Evolutionary conservation across 2,113 vertebrate genomes (phyloP).

Genomic region (Prolemur simus): DNA sequence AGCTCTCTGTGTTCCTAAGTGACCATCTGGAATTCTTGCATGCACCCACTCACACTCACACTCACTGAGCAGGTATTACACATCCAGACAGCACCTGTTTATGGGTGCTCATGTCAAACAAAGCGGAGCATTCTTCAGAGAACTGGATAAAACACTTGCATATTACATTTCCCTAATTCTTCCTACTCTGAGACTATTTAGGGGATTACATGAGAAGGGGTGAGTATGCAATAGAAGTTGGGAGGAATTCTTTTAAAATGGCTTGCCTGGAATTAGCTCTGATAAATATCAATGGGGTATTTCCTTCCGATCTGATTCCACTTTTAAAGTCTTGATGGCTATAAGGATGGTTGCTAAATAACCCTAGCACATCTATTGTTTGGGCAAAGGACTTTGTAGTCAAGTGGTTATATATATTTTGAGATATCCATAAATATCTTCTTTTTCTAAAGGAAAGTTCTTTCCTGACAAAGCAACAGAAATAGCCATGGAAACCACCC

Average conservation of each 20-base stretch:
- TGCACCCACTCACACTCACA: too few species aligned
- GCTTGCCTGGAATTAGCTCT: background rate
- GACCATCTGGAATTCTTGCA: background rate
- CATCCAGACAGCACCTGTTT: background rate
- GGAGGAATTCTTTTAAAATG: background rate
- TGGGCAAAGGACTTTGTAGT: background rate
- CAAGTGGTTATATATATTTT: background rate
- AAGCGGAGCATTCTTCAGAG: background rate
- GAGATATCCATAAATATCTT: background rate
- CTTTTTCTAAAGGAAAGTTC: slow-evolving; percentile 20
- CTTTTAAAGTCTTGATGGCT: background rate
- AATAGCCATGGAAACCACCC: background rate
- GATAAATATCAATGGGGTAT: background rate
- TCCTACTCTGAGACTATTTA: background rate
- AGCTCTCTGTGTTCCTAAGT: background rate
- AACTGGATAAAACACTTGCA: background rate
- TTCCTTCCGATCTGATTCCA: background rate
- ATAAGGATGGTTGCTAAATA: background rate
- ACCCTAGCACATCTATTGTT: background rate
- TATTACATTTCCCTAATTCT: background rate
- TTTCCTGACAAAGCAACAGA: background rate
- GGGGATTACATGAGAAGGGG: background rate
- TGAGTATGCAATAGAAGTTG: background rate
- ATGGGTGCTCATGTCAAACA: background rate
- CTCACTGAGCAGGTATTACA: background rate